Conservation (phyloP, 2,797 vertebrate genomes). For the Anguilla marmorata region DNA sequence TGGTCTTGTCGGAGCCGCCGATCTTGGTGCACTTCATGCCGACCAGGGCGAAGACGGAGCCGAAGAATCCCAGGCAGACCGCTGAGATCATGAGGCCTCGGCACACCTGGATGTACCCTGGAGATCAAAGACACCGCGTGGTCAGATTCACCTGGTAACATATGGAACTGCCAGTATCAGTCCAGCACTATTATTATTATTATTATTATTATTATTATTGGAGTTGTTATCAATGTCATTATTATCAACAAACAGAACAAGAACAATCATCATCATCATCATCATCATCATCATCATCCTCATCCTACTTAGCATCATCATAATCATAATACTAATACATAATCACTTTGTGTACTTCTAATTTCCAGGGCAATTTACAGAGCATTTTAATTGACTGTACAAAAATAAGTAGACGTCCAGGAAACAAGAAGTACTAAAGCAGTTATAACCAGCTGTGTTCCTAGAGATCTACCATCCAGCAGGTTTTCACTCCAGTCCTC, state of each 20-base stretch:
- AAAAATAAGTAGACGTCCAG: too few relatives aligned
- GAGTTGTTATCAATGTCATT: background rate
- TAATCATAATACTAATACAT: too few relatives aligned
- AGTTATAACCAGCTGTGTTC: too few relatives aligned
- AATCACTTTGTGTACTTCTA: background rate
- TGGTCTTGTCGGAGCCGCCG: conserved; percentile 85
- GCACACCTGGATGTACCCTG: conserved; percentile 95
- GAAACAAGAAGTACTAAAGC: too few relatives aligned
- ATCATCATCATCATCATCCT: too few relatives aligned
- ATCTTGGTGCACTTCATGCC: conserved; percentile 98
- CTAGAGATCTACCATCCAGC: too few relatives aligned
- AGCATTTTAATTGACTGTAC: background rate
- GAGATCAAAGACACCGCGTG: conserved; percentile 3
- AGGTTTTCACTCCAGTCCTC: too few relatives aligned
- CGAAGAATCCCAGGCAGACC: conserved; percentile 89
- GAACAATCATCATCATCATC: background rate
- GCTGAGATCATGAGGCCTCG: conserved; percentile 92
- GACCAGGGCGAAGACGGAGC: conserved; percentile 79
- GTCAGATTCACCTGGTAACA: background rate
- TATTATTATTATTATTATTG: too few relatives aligned
- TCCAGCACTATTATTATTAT: background rate
- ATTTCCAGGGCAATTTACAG: background rate
- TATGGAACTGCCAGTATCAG: background rate
- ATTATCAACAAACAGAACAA: background rate
- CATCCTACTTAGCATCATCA: too few relatives aligned